Evolutionary conservation across 2,888 invertebrate genomes (phyloP).

Genomic region (Nymphalis polychloros): DNA sequence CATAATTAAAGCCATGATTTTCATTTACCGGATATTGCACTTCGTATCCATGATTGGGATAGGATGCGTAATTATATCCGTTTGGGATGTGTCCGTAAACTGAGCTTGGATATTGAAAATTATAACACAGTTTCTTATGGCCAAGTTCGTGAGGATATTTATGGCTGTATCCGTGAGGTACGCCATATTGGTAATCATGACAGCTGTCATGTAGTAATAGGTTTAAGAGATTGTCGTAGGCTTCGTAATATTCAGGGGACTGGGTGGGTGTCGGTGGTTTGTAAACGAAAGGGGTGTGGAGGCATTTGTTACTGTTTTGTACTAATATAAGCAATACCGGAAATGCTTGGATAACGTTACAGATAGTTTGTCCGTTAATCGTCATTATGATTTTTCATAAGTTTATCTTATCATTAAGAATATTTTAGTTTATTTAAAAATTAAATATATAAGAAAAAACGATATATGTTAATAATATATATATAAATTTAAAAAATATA

Average conservation of each 20-base stretch:
- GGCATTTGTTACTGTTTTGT: conserved; percentile 64
- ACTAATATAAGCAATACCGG: conserved; percentile 70
- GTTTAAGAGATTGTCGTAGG: conserved; percentile 65
- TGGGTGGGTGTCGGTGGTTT: conserved; percentile 69
- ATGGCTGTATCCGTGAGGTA: conserved; percentile 41
- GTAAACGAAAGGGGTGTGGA: conserved; percentile 67
- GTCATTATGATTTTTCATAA: conserved; percentile 54
- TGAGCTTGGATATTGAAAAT: conserved; percentile 23
- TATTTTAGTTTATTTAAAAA: not conserved
- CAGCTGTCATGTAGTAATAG: conserved; percentile 48
- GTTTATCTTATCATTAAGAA: not conserved
- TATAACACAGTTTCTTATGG: conserved; percentile 34
- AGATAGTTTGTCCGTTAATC: conserved; percentile 60
- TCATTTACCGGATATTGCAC: conserved; percentile 18
- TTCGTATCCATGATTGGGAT: conserved; percentile 29
- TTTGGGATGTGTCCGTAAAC: conserved; percentile 21
- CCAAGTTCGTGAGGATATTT: conserved; percentile 35
- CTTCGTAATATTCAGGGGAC: conserved; percentile 71
- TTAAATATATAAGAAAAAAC: no score
- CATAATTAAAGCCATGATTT: conserved; percentile 15
- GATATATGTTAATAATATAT: no score
- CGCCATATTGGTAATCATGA: conserved; percentile 33
- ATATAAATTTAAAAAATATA: not conserved
- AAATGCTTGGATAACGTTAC: conserved; percentile 67
- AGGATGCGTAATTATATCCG: conserved; percentile 22